phyloP scores from a whole-genome alignment of 2,888 invertebrate genomes.

The Spodoptera picta region DNA sequence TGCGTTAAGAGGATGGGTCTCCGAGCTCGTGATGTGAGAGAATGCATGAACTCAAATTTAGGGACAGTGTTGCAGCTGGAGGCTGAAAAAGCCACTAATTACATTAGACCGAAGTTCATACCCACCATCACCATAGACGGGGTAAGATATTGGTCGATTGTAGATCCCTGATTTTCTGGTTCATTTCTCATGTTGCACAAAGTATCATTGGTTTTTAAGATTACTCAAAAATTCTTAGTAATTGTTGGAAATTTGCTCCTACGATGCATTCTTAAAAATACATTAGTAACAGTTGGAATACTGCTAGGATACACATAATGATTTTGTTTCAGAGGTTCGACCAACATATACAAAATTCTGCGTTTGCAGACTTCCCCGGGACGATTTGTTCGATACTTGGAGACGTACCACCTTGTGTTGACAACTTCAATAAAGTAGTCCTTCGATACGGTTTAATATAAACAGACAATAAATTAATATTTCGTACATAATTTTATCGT shows the following conservation, averaged over 20 bases:
- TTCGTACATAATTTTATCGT: neutral
- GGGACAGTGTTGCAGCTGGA: constrained; percentile 82
- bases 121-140: constrained; percentile 85
- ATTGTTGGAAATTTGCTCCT: no score
- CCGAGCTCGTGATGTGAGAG: constrained; percentile 51
- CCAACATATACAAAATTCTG: constrained; percentile 70
- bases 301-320: neutral
- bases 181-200: no score
- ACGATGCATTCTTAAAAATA: no score
- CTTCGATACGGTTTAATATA: constrained; percentile 57
- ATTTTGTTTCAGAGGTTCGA: constrained; percentile 69
- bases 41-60: constrained; percentile 67
- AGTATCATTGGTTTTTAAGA: no score
- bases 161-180: no score
- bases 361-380: constrained; percentile 67
- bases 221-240: no score
- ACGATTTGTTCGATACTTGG: constrained; percentile 68
- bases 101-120: constrained; percentile 80
- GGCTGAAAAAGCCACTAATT: constrained; percentile 82
- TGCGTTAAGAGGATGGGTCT: constrained; percentile 69
- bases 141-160: constrained; percentile 64
- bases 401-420: constrained; percentile 64
- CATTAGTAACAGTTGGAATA: no score
- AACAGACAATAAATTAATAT: constrained; percentile 28
- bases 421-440: constrained; percentile 67